Evolutionary conservation across 2,888 invertebrate species (phyloP).

Genomic region (Buathra laborator): DNA sequence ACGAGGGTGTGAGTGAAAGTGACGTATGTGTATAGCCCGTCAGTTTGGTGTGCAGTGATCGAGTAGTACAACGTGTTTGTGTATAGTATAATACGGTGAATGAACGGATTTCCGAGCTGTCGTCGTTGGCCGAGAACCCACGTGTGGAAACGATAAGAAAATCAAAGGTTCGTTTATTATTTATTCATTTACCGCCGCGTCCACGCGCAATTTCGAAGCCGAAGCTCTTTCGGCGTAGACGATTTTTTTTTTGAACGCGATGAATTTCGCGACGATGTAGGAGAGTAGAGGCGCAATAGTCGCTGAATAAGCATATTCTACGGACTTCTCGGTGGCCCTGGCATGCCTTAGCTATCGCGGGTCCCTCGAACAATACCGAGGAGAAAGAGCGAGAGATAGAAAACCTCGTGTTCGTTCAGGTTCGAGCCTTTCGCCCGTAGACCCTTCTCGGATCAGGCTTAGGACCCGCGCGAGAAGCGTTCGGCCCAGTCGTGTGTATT

Average conservation of each 20-base stretch:
- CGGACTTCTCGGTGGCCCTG: constrained; percentile 61
- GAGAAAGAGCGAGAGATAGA: constrained; percentile 33
- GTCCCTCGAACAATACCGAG: constrained; percentile 66
- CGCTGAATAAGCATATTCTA: constrained; percentile 51
- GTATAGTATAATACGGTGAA: constrained; percentile 48
- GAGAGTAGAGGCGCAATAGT: constrained; percentile 31
- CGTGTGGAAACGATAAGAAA: constrained; percentile 50
- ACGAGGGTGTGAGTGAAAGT: constrained; percentile 62
- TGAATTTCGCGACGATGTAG: neutral
- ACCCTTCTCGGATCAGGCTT: constrained; percentile 54
- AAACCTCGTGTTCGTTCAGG: constrained; percentile 43
- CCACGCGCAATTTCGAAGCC: neutral
- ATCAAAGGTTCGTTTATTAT: constrained; percentile 48
- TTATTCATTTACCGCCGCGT: neutral
- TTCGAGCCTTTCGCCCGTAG: constrained; percentile 61
- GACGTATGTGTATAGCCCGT: constrained; percentile 7
- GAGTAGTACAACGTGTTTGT: constrained; percentile 40
- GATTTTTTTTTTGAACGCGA: neutral
- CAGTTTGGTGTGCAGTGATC: constrained; percentile 12
- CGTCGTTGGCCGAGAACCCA: constrained; percentile 55
- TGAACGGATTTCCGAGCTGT: constrained; percentile 59
- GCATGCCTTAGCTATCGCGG: constrained; percentile 64
- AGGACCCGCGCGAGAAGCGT: constrained; percentile 53
- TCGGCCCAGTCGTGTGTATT: constrained; percentile 35
- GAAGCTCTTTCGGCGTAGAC: neutral